phyloP scores from a whole-genome alignment of 1,140 invertebrate genomes.

The Doryteuthis pealeii region DNA sequence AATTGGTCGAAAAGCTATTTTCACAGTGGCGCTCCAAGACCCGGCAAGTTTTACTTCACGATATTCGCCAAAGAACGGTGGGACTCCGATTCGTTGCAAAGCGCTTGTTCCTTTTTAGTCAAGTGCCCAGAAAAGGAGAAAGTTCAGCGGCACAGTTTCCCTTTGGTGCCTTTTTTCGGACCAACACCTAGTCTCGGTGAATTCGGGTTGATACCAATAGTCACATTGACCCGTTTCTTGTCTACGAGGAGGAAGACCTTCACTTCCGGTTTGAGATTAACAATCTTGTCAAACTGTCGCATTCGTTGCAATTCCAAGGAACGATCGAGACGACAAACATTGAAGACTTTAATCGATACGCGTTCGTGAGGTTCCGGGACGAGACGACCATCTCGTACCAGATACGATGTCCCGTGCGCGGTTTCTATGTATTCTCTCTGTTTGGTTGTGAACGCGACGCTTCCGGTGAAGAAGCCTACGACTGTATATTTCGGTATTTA shows the following conservation, averaged over 20 bases:
- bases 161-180: slow-evolving; percentile 52
- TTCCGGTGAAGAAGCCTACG: slow-evolving; percentile 28
- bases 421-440: slow-evolving; percentile 54
- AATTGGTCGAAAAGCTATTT: slow-evolving; percentile 53
- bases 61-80: slow-evolving; percentile 54
- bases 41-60: slow-evolving; percentile 53
- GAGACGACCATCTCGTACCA: slow-evolving; percentile 44
- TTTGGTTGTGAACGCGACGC: slow-evolving; percentile 43
- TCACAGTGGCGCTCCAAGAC: slow-evolving; percentile 49
- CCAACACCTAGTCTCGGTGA: slow-evolving; percentile 43
- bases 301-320: slow-evolving; percentile 48
- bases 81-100: slow-evolving; percentile 53
- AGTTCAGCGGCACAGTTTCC: slow-evolving; percentile 43
- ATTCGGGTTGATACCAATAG: slow-evolving; percentile 47
- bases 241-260: slow-evolving; percentile 49
- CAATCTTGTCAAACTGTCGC: slow-evolving; percentile 41
- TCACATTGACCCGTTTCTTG: slow-evolving; percentile 52
- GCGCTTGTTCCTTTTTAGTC: slow-evolving; percentile 53
- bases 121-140: slow-evolving; percentile 49
- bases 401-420: slow-evolving; percentile 52
- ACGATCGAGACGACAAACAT: slow-evolving; percentile 39
- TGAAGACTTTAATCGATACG: slow-evolving; percentile 52
- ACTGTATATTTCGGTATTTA: slow-evolving; percentile 54
- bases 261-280: slow-evolving; percentile 47
- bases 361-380: slow-evolving; percentile 47